These are phyloP conservation scores for Seriola dumerili DNA, from an alignment of 2,113 vertebrate species.

Conservation along the genomic window DNA sequence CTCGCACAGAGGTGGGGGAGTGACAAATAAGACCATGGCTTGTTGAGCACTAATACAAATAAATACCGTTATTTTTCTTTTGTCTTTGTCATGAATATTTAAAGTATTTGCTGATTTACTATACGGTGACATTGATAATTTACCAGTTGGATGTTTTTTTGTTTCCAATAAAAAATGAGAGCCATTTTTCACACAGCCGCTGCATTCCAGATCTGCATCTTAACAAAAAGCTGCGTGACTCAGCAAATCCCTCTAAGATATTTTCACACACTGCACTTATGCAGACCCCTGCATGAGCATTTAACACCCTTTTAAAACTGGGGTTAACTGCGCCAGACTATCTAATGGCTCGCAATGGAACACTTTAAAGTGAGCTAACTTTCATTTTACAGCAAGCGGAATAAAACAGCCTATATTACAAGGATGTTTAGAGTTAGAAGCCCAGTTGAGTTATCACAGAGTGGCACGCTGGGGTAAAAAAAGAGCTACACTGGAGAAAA, in stretches of 20 bases:
- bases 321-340: slow-evolving; percentile 37
- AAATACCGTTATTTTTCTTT: slow-evolving; percentile 9
- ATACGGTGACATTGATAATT: slow-evolving; percentile 21
- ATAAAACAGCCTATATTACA: slow-evolving; percentile 25
- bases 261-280: not conserved
- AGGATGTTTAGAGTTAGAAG: slow-evolving; percentile 36
- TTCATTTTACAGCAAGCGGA: slow-evolving; percentile 25
- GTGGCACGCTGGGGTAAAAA: not conserved
- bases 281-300: not conserved
- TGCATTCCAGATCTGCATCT: slow-evolving; percentile 23
- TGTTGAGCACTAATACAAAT: slow-evolving; percentile 28
- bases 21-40: slow-evolving; percentile 23
- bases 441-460: slow-evolving; percentile 12
- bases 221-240: slow-evolving; percentile 43
- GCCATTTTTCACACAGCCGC: slow-evolving; percentile 8
- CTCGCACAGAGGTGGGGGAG: not conserved
- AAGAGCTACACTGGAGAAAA: not conserved
- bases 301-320: slow-evolving; percentile 38
- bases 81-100: slow-evolving; percentile 40
- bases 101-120: slow-evolving; percentile 17
- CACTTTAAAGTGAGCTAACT: slow-evolving; percentile 30
- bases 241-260: slow-evolving; percentile 22
- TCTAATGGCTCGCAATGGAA: slow-evolving; percentile 31
- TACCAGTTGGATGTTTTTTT: slow-evolving; percentile 15
- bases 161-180: slow-evolving; percentile 1